Evolutionary conservation across 2,113 vertebrate genomes (phyloP).

Genomic region (Cariama cristata): DNA sequence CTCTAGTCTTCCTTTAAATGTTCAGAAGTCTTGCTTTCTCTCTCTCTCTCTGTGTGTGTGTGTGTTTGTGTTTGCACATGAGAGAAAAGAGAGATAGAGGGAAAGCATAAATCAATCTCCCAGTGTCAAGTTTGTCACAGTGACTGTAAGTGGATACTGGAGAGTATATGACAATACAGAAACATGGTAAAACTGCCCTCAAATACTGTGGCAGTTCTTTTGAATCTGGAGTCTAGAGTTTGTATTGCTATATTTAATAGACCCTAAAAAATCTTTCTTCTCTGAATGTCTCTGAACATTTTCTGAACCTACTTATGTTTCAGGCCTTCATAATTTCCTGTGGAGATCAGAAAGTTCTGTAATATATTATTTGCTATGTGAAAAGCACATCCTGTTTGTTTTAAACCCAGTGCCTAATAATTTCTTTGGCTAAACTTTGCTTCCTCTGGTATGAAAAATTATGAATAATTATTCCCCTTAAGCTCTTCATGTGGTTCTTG

Average conservation of each 20-base stretch:
- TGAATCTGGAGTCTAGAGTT: neutral
- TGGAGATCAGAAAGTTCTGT: neutral
- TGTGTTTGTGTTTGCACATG: neutral
- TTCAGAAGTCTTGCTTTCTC: neutral
- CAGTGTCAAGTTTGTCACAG: neutral
- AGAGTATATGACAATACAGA: neutral
- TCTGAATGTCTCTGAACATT: neutral
- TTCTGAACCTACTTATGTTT: neutral
- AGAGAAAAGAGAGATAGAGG: neutral
- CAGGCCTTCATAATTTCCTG: neutral
- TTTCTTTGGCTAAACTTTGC: neutral
- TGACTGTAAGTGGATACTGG: neutral
- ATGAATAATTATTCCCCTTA: neutral
- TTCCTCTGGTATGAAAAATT: neutral
- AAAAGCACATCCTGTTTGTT: neutral
- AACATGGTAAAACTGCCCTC: neutral
- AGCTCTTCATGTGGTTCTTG: neutral
- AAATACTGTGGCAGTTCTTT: neutral
- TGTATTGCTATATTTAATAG: neutral
- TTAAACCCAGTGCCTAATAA: neutral
- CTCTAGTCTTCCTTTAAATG: neutral
- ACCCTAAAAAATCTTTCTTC: neutral
- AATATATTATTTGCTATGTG: neutral
- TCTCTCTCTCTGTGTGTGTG: accelerated
- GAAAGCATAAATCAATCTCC: neutral